Percentiles rank a stretch among this genome's conserved stretches.
Evolutionary conservation across 2,888 invertebrate species (phyloP).

Genomic region (Pedicia rivosa): DNA sequence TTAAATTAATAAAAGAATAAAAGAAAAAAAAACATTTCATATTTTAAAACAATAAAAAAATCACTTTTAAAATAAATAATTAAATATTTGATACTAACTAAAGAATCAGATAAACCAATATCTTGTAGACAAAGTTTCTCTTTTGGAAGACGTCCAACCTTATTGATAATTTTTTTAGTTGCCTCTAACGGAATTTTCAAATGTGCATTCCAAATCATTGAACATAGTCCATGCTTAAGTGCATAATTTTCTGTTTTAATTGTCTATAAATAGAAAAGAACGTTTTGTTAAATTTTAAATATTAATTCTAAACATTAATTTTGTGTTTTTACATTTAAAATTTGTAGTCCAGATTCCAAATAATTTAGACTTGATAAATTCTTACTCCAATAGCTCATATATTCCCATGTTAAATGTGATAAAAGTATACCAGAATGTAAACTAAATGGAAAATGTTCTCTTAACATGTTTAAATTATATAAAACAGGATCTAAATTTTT

Average conservation of each 20-base stretch:
- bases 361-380: slow-evolving; percentile 45
- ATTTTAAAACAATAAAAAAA: too few relatives aligned
- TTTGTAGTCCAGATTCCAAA: slow-evolving; percentile 53
- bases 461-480: slow-evolving; percentile 45
- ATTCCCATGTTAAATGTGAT: slow-evolving; percentile 85
- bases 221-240: slow-evolving; percentile 60
- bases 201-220: slow-evolving; percentile 79
- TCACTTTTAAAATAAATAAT: not conserved
- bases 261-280: slow-evolving; percentile 33
- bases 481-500: slow-evolving; percentile 33
- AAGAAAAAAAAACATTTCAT: slow-evolving; percentile 30
- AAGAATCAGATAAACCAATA: slow-evolving; percentile 48
- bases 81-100: slow-evolving; percentile 27
- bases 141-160: slow-evolving; percentile 70
- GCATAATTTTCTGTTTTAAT: slow-evolving; percentile 23
- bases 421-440: slow-evolving; percentile 61
- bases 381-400: slow-evolving; percentile 73
- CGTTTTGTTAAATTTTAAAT: too few relatives aligned
- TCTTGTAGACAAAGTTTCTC: slow-evolving; percentile 69
- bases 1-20: slow-evolving; percentile 19
- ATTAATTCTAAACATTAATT: too few relatives aligned
- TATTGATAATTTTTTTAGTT: slow-evolving; percentile 58
- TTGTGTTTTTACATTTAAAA: slow-evolving; percentile 32
- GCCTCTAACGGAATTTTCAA: slow-evolving; percentile 66
- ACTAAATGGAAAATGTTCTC: slow-evolving; percentile 73